Evolutionary conservation across 2,797 vertebrate genomes (phyloP), one percentile per base, ranked within the genome.

Genomic region (Caiman crocodilus): DNA sequence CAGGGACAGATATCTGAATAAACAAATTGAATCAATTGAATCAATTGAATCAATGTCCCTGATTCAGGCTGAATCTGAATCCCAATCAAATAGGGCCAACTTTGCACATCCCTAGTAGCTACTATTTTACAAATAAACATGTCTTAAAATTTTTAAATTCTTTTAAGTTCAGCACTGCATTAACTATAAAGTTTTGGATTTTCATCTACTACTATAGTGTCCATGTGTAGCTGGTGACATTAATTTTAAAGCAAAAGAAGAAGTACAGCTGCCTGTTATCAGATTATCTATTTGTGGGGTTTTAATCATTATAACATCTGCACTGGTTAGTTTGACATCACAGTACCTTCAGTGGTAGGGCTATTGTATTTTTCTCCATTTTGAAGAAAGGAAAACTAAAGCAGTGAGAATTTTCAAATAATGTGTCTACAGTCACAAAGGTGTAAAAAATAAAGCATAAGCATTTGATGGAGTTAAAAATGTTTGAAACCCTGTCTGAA

Each of bases 111-210:
- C 42, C 42, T 50, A 50, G 10, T 50, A 50, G 42, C 42, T 35
- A 56, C 28, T 86, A 2, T 84, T 90, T 79, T 85, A 88, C 61
- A 73, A 78, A 61, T 81, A 89, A 91, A 35, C 74, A 74, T 6
- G 57, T 84, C 61, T 80, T 79, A 71, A 87, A 91, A 93, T 92
- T 7, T 63, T 50, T 50, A 50, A 50, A 50, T 50, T 50, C 73
- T 92, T 91, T 89, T 85, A 20, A 58, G 35, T 88, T 90, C 61
- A 1, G 14, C 69, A 56, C 25, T 88, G 78, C 56, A 74, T 81
- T 82, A 61, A 76, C 32, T 90, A 50, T 90, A 85, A 85, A 82
- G 10, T 76, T 75, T n/a, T n/a, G 59, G 79, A 65, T 82, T 82
- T 82, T 82, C 42, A 90, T 58, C 55, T 61, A 50, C 55, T 50